phyloP scores from a whole-genome alignment of 2,113 vertebrate genomes.

The Choloepus hoffmanni region DNA sequence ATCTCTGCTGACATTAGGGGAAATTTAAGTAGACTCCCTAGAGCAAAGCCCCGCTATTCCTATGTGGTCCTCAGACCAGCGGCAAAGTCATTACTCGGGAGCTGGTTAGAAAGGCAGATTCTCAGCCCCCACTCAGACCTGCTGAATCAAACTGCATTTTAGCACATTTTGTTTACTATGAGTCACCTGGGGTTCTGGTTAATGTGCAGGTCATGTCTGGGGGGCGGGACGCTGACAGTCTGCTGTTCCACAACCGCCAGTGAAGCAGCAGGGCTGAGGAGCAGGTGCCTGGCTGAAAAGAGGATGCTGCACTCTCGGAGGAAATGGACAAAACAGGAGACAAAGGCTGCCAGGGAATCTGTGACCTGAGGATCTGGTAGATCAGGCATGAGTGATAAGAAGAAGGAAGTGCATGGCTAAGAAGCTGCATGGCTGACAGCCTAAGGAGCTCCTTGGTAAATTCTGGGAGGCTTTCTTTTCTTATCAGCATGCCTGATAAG shows the following conservation, averaged over 20 bases:
- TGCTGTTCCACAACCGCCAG: background rate
- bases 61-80: background rate
- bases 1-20: background rate
- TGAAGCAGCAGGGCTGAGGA: background rate
- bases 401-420: background rate
- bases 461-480: background rate
- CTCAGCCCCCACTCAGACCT: background rate
- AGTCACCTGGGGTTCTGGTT: background rate
- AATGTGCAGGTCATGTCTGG: background rate
- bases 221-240: background rate
- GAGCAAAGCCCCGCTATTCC: background rate
- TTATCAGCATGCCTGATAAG: background rate
- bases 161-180: background rate
- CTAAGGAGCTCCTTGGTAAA: background rate
- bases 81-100: background rate
- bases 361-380: background rate
- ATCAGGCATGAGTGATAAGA: fast-evolving
- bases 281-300: background rate
- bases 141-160: background rate
- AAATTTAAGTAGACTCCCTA: background rate
- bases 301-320: background rate
- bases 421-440: background rate
- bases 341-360: background rate
- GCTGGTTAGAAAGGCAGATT: background rate
- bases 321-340: background rate